Evolutionary conservation across 2,797 vertebrate genomes (phyloP).

Genomic region (Petrocephalus sullivani): DNA sequence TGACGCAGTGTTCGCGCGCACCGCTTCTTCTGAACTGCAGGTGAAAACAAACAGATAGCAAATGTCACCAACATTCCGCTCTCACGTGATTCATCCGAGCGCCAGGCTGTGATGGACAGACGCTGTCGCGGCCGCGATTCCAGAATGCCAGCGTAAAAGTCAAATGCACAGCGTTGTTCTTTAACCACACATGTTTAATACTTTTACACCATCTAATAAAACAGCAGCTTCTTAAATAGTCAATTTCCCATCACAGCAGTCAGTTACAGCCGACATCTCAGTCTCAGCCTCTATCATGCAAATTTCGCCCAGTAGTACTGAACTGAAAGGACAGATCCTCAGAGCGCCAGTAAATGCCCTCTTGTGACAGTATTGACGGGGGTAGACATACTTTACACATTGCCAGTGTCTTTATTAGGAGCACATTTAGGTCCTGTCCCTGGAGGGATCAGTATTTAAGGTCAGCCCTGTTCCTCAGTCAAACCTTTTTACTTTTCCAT

Average conservation of each 20-base stretch:
- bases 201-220: neutral
- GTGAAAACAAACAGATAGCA: neutral
- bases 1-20: neutral
- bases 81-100: neutral
- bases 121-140: neutral
- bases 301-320: neutral
- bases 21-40: neutral
- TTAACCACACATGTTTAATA: neutral
- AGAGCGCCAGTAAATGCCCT: neutral
- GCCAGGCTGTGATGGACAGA: neutral
- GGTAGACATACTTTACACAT: neutral
- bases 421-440: neutral
- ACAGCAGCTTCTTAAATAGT: neutral
- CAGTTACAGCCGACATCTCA: neutral
- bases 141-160: slow-evolving; percentile 3
- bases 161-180: neutral
- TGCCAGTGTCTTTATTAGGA: neutral
- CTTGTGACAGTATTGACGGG: neutral
- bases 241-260: neutral
- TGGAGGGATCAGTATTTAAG: neutral
- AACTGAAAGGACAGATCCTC: neutral
- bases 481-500: neutral
- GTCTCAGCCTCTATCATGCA: neutral
- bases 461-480: neutral
- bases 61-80: neutral